These are phyloP conservation scores for Rhopilema esculentum DNA, from an alignment of 30 jellyfish, hydroid and myxozoan species.

Conservation along the genomic window DNA sequence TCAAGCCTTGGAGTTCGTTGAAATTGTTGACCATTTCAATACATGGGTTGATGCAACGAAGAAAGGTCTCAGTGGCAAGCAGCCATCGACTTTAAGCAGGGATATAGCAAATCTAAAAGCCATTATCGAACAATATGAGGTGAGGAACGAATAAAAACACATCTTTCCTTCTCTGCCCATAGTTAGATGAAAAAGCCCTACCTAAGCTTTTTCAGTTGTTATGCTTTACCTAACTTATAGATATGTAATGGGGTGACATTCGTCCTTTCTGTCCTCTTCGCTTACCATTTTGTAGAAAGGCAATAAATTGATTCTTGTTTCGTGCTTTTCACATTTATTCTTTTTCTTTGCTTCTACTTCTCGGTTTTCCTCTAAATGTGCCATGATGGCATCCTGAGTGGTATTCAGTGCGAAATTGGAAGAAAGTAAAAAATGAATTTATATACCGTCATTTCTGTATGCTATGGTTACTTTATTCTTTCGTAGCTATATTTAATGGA, in stretches of 20 bases:
- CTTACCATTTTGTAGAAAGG: no score
- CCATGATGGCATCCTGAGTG: no score
- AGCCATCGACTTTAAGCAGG: slow-evolving; percentile 8
- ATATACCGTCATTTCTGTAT: background rate
- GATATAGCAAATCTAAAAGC: slow-evolving; percentile 58
- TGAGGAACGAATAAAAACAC: background rate
- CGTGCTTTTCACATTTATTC: no score
- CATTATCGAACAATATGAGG: slow-evolving; percentile 67
- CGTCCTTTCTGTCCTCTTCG: no score
- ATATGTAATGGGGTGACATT: no score
- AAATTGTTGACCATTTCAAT: slow-evolving; percentile 23
- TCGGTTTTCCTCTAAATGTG: no score
- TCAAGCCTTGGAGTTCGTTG: slow-evolving; percentile 77
- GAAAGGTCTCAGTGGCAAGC: slow-evolving; percentile 49
- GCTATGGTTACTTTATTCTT: background rate
- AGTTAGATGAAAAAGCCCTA: background rate
- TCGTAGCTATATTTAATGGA: slow-evolving; percentile 61
- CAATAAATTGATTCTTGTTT: no score
- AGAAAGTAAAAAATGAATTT: background rate
- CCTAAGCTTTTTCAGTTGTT: no score
- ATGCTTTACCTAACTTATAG: no score
- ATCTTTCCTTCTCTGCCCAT: background rate
- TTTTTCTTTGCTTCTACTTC: no score
- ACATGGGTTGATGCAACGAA: slow-evolving; percentile 47
- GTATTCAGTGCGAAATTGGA: no score